Base-by-base conservation (phyloP, 2,797 vertebrate genomes). In the Gephyroberyx darwinii region DNA sequence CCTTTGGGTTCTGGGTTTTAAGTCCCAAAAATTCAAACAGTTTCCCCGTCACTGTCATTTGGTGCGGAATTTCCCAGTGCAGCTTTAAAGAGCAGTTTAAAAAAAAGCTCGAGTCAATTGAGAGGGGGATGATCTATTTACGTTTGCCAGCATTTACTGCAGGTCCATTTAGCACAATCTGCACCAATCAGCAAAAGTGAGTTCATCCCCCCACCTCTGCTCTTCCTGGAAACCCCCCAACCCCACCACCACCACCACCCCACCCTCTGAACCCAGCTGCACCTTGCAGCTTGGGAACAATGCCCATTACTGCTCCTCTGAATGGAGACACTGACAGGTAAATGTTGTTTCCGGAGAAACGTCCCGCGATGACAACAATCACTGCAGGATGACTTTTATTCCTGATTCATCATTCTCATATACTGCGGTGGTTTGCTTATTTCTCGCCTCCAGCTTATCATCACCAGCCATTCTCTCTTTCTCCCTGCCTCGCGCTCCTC, bases 141-240 rank as follows among this genome's bases (percentile, higher is more conserved):
- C 91, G 90, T 90, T 91, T 90, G 91, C 91, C 88, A 90, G 90
- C 93, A 94, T 95, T 96, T 96, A 93, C 92, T 92, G 93, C 93
- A 94, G 95, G 93, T 83, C 95, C 94, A 96, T 98, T 97, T 95
- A 96, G 93, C 95, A 93, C 96, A 95, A 96, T 95, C 94, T 95
- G 93, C 86, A 91, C 89, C 93, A 94, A 94, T 93, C 93, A 80
- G 87, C 69, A 88, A 86, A 94, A 92, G 92, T 88, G 89, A 86
- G 83, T 80, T 87, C 85, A 82, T 81, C 86, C 86, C 91, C 87
- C 51, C 19, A 60, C 84, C 85, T 75, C 73, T 65, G 31, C 60
- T 43, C 71, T 54, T 58, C 66, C 74, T 45, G 73, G 75, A 80
- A 80, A 60, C 57, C 22, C 51, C 56, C 60, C 26, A 22, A 43